Base-by-base conservation (phyloP, 2,797 vertebrate species). In the Acipenser transmontanus region DNA sequence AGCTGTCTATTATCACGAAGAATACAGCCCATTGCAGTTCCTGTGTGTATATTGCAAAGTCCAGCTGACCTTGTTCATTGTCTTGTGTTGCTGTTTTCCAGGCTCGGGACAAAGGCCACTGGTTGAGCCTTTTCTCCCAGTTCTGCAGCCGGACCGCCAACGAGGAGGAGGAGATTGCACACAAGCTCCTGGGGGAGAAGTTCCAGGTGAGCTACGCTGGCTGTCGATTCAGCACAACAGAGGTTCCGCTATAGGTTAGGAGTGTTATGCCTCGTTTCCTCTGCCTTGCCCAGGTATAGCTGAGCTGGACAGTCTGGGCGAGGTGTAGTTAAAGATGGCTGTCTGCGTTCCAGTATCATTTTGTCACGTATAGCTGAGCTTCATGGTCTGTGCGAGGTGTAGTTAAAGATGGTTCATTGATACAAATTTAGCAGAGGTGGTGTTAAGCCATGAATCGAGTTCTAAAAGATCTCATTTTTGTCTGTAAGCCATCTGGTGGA, bases 111-210 rank as follows among this genome's bases (percentile, higher is more conserved):
- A 97, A 97, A 85, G 90, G 90, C 12, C 85, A 84, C 66, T 98
- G 95, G 95, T 88, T 93, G 80, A 92, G 88, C 72, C 84, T 93
- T 9, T 98, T 97, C 71, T 93, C 94, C 59, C 92, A 95, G 77
- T 98, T 99, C 86, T 98, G 96, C 80, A 97, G 82, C 74, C 93
- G 96, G 76, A 92, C 95, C 0, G 94, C 95, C 7, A 98, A 97
- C 0, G 94, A 99, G 70, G 95, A 99, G 62, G 93, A 99, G 57
- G 94, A 97, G 78, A 94, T 99, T 2, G 95, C 92, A 10, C 97
- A 98, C 72, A 99, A 99, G 76, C 88, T 99, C 48, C 87, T 99
- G 56, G 97, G 97, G 65, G 96, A 97, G 67, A 91, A 97, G 79
- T 99, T 99, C 78, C 93, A 93, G 88, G 97, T 97, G 63, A 77